Evolutionary conservation across 2,797 vertebrate genomes (phyloP), one percentile per base, ranked within the genome.

Genomic region (Enteromius argenteus): DNA sequence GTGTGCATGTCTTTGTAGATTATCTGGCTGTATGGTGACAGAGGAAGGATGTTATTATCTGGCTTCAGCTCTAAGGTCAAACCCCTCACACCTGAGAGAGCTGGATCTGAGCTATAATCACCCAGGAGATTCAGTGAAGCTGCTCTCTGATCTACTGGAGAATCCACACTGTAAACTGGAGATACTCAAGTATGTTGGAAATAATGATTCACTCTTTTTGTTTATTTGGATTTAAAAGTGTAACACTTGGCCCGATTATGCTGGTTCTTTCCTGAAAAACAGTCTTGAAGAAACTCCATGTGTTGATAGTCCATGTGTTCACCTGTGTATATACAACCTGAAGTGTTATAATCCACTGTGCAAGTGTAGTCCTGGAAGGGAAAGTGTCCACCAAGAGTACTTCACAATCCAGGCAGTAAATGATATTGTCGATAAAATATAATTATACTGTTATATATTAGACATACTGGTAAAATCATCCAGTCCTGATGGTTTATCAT

Each of bases 11-110:
- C 23, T 62, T 15, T 62, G 27, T 30, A 62, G 60, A 62, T 62
- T 62, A 62, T 62, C 60, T 62, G 60, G 60, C 60, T 62, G 60
- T 62, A 30, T 62, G 23, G 60, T 62, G 60, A 30, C 60, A 30
- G 13, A 30, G 27, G 4, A 62, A 62, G 27, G 60, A 23, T 62
- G 60, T 62, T 27, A 1, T 30, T 14, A 62, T 30, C 60, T 30
- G 13, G 60, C 60, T 62, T 62, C 60, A 30, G 60, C 60, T 62
- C 13, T 62, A 30, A 30, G 11, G 60, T 62, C 60, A 30, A 62
- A 62, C 27, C 60, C 60, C 5, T 62, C 60, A 30, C n/a, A 23
- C 23, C 13, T 62, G 58, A 62, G 60, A 62, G 60, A 62, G 23
- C 13, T 62, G 60, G 60, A 62, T 62, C 60, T 62, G 4, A 62